These are phyloP conservation scores for Matsumurasca onukii DNA, from an alignment of 1,140 invertebrate genomes.

Conservation along the genomic window DNA sequence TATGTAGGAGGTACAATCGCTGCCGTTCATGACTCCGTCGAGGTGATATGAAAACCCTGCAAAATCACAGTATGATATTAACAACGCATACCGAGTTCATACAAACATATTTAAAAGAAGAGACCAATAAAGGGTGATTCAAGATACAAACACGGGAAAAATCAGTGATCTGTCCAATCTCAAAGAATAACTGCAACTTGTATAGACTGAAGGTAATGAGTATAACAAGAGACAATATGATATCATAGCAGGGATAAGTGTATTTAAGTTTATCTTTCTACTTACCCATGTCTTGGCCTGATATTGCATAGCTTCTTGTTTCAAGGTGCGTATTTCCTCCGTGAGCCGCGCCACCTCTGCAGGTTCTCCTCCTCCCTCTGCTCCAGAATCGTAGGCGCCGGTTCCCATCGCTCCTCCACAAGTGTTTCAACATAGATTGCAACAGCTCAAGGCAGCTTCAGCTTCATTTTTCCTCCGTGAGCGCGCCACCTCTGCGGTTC, in stretches of 20 bases:
- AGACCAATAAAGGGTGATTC: no score
- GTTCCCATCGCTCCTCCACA: no score
- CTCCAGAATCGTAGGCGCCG: no score
- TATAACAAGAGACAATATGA: no score
- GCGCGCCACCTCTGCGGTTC: slow-evolving; percentile 49
- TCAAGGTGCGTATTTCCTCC: slow-evolving; percentile 58
- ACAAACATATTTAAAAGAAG: no score
- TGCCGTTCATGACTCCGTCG: slow-evolving; percentile 40
- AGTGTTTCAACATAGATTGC: slow-evolving; percentile 50
- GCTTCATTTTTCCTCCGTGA: slow-evolving; percentile 59
- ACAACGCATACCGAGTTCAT: no score
- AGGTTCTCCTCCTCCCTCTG: slow-evolving; percentile 30
- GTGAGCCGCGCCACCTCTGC: neutral
- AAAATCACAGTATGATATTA: no score
- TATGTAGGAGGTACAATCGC: slow-evolving; percentile 58
- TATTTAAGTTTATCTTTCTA: neutral
- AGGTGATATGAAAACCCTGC: slow-evolving; percentile 18
- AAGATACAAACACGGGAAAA: no score
- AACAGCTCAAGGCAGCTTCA: slow-evolving; percentile 61
- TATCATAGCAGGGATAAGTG: no score
- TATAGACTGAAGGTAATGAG: no score
- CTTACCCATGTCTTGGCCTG: slow-evolving; percentile 27
- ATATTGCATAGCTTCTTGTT: slow-evolving; percentile 58
- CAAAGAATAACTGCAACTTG: no score
- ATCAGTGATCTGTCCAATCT: no score